phyloP scores from a whole-genome alignment of 2,797 vertebrate species.

The Pterois miles region DNA sequence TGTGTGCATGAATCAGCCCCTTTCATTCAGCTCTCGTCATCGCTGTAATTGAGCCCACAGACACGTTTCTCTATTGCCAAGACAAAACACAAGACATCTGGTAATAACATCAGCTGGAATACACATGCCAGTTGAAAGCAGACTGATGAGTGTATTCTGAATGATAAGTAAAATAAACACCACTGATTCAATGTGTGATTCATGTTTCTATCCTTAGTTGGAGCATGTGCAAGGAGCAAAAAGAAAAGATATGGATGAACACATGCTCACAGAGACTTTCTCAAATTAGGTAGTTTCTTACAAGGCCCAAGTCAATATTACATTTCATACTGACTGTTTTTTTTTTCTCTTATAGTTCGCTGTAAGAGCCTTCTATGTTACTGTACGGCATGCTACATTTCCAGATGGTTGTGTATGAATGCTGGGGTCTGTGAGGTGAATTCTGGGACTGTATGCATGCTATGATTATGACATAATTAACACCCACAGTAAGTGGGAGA shows the following conservation, averaged over 20 bases:
- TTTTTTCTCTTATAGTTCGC: slow-evolving; percentile 38
- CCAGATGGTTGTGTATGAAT: slow-evolving; percentile 81
- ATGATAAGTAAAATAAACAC: slow-evolving; percentile 76
- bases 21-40: slow-evolving; percentile 80
- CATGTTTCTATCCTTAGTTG: slow-evolving; percentile 49
- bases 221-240: slow-evolving; percentile 43
- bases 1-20: slow-evolving; percentile 76
- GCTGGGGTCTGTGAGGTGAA: slow-evolving; percentile 77
- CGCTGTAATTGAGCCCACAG: slow-evolving; percentile 80
- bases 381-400: slow-evolving; percentile 68
- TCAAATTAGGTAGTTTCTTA: slow-evolving; percentile 62
- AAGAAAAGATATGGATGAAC: slow-evolving; percentile 50
- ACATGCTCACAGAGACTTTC: slow-evolving; percentile 21
- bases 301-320: slow-evolving; percentile 70
- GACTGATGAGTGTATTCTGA: slow-evolving; percentile 74
- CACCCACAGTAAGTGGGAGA: slow-evolving; percentile 77
- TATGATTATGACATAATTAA: slow-evolving; percentile 86
- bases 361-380: slow-evolving; percentile 68
- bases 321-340: slow-evolving; percentile 62
- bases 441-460: slow-evolving; percentile 77
- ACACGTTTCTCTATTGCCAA: slow-evolving; percentile 70
- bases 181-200: slow-evolving; percentile 58
- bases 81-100: slow-evolving; percentile 83
- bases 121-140: slow-evolving; percentile 72
- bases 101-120: slow-evolving; percentile 80